Base-by-base conservation (phyloP, 64 coral and sea anemone genomes). In the Pachyseris speciosa region DNA sequence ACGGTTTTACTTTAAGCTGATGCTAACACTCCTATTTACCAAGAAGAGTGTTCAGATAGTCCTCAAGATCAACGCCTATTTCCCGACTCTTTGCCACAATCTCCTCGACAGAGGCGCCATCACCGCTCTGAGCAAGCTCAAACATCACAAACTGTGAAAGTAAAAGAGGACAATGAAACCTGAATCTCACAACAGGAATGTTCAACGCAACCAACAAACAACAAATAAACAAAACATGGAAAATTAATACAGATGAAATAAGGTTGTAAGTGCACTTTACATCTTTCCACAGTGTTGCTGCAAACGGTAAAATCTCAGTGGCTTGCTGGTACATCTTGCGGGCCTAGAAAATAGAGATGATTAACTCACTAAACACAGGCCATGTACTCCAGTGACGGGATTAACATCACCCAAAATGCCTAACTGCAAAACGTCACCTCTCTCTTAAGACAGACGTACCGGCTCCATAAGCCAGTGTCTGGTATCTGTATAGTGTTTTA, bases 271-370 rank as follows among this genome's bases (percentile, higher is more conserved):
- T 74, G 2, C 48, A 85, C 67, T 90, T 98, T 98, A 98, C 96
- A 98, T 98, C 96, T 98, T 98, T 98, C 96, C 96, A 98, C 13
- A 98, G 69, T 25, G 96, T 89, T 27, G 96, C 93, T n/a, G 89
- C 89, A 32, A 98, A 87, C 33, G 96, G 96, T 20, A 99, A 83
- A 39, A 78, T 69, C 5, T 93, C 86, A 29, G 96, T 95, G 59
- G 89, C 86, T 49, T 99, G 93, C 38, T 99, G 78, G 72, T 99
- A 99, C 73, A 99, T 53, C 81, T 99, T 95, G 64, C 86, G 97
- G 7, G 97, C 97, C 97, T 99, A 80, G 49, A 33, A 85, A 84
- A 40, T 34, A 72, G 40, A 91, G 20, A 91, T 5, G 77, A 81
- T 61, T 34, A 19, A 41, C 7, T 33, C 8, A 41, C 7, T 37